These are phyloP conservation scores for Perca schrenkii DNA, from an alignment of 2,113 vertebrate species.

Conservation along the genomic window DNA sequence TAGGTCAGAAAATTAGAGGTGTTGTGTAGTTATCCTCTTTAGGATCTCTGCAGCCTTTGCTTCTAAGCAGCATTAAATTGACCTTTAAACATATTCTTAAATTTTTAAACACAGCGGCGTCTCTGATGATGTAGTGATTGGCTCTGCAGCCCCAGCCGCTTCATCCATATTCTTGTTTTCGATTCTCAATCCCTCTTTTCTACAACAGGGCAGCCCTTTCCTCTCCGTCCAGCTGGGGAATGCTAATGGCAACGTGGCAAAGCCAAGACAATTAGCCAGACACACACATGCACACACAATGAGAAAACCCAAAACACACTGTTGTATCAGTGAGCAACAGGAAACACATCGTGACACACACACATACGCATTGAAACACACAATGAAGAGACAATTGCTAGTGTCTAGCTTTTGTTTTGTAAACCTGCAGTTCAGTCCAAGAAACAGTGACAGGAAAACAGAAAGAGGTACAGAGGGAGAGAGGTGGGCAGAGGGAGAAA, in stretches of 20 bases:
- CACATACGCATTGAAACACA: not conserved
- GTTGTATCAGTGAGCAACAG: constrained; percentile 2
- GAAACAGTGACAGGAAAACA: not conserved
- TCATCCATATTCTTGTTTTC: constrained; percentile 52
- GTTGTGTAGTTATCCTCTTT: not conserved
- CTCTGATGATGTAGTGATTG: constrained; percentile 30
- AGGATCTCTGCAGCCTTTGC: not conserved
- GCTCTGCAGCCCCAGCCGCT: not conserved
- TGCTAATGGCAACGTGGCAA: constrained; percentile 24
- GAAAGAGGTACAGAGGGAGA: too few relatives aligned
- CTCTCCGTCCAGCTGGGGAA: constrained; percentile 44
- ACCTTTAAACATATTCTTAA: not conserved
- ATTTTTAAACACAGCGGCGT: not conserved
- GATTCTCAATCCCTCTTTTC: constrained; percentile 40
- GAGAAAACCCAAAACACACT: not conserved
- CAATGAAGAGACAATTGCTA: constrained; percentile 17
- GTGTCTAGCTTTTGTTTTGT: constrained; percentile 20
- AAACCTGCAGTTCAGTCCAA: not conserved
- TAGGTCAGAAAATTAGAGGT: not conserved
- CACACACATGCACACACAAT: not conserved
- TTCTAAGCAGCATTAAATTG: not conserved
- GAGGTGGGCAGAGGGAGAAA: not conserved
- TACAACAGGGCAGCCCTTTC: constrained; percentile 53
- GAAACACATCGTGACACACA: not conserved
- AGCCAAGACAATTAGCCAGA: constrained; percentile 52